Conservation (phyloP, 2,888 invertebrate genomes). For the Imbricaverruca yamaguchii region DNA sequence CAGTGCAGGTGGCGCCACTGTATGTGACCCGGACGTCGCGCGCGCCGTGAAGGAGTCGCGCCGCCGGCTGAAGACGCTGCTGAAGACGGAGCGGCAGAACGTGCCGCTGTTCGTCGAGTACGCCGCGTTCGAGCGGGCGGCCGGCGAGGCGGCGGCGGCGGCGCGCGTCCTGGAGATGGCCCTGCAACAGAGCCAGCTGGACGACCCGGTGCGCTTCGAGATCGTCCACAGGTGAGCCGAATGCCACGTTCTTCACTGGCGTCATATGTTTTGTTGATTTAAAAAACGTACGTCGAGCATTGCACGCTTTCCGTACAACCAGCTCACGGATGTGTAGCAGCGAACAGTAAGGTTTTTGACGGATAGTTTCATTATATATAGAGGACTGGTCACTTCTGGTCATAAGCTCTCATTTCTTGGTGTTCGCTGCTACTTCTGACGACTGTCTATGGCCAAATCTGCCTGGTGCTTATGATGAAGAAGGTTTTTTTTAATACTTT, state of each 20-base stretch:
- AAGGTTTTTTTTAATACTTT: no score
- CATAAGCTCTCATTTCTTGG: no score
- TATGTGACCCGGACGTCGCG: neutral
- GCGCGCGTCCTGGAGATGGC: neutral
- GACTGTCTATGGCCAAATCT: no score
- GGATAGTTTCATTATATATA: no score
- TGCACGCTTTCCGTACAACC: no score
- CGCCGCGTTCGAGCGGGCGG: slow-evolving; percentile 29
- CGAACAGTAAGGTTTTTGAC: no score
- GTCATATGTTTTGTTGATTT: no score
- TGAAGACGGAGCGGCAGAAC: slow-evolving; percentile 38
- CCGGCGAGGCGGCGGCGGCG: neutral
- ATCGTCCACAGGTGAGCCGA: neutral
- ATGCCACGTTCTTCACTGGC: neutral
- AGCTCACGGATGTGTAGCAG: no score
- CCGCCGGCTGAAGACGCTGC: neutral
- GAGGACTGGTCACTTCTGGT: no score
- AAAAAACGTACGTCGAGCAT: no score
- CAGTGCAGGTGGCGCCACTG: neutral
- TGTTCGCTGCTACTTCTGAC: no score
- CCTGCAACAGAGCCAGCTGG: neutral
- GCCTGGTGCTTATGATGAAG: no score
- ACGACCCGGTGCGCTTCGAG: neutral
- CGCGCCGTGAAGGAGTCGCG: neutral
- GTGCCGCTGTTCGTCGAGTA: slow-evolving; percentile 40